Conservation (phyloP, 2,113 vertebrate species). For the Emydura subglobosa region DNA sequence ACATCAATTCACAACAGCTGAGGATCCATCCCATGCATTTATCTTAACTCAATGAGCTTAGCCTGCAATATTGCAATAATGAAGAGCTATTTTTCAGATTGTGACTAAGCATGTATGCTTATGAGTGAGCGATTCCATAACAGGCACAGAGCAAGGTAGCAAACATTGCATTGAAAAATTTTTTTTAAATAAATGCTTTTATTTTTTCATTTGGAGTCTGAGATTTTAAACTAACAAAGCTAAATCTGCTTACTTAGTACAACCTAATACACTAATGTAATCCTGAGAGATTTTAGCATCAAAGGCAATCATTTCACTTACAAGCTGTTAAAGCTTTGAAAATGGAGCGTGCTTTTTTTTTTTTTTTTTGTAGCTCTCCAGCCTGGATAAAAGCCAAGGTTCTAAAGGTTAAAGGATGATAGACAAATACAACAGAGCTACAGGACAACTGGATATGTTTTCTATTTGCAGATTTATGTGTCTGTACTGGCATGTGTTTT, state of each 20-base stretch:
- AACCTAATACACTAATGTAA: not conserved
- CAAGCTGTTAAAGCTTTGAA: not conserved
- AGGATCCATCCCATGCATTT: no score
- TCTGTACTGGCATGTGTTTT: conserved; percentile 46
- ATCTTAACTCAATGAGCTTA: not conserved
- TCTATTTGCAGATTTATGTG: conserved; percentile 32
- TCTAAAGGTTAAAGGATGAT: not conserved
- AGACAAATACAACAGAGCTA: conserved; percentile 8
- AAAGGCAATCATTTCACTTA: conserved; percentile 11
- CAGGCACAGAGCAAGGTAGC: not conserved
- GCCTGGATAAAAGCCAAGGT: conserved; percentile 1
- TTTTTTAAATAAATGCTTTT: not conserved
- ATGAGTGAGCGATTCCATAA: not conserved
- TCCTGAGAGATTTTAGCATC: not conserved
- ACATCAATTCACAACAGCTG: no score
- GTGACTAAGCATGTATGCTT: not conserved
- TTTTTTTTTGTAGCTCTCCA: not conserved
- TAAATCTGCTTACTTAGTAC: not conserved
- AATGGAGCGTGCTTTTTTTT: not conserved
- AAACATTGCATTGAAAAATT: not conserved
- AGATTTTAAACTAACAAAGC: not conserved
- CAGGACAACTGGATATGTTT: not conserved
- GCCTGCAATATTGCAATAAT: not conserved
- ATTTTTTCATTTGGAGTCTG: not conserved
- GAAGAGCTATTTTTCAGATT: not conserved